A percentile compares a stretch with the other conserved stretches of the same genome.
Evolutionary conservation across 2,113 vertebrate genomes (phyloP).

Genomic region (Gallinago media): DNA sequence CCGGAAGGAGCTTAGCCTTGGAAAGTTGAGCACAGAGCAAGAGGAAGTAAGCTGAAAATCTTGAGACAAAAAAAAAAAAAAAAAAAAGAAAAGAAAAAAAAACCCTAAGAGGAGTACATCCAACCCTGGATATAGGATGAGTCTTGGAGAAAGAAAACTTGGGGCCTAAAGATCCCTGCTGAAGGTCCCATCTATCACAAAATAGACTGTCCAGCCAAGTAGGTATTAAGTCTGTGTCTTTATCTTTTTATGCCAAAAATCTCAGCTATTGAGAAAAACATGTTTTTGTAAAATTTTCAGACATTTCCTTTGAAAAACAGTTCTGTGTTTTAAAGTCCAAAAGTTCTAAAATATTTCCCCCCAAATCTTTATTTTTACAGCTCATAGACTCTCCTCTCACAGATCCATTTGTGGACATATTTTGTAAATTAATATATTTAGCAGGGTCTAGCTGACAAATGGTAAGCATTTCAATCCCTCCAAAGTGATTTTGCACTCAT

Average conservation of each 20-base stretch:
- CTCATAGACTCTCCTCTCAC: not conserved
- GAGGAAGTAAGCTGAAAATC: not conserved
- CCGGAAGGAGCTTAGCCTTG: not conserved
- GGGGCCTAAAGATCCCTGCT: not conserved
- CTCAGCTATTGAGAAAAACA: slow-evolving; percentile 20
- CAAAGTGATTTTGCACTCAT: not conserved
- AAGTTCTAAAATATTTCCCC: not conserved
- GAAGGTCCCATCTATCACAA: not conserved
- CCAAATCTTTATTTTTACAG: not conserved
- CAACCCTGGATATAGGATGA: not conserved
- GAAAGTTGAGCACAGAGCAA: not conserved
- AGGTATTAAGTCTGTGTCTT: not conserved
- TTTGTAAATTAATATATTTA: not conserved
- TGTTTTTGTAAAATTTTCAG: slow-evolving; percentile 12
- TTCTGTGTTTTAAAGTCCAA: not conserved
- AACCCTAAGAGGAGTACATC: not conserved
- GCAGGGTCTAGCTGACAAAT: not conserved
- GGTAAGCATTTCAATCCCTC: not conserved
- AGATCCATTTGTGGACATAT: not conserved
- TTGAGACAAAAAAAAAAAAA: not conserved
- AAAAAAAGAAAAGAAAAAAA: too few species aligned
- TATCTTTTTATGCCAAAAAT: slow-evolving; percentile 26
- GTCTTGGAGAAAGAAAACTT: not conserved
- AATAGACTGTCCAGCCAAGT: not conserved
- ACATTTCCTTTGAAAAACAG: not conserved